Evolutionary conservation across 2,113 vertebrate genomes (phyloP), one percentile per base, ranked within the genome.

Genomic region (Ciconia boyciana): DNA sequence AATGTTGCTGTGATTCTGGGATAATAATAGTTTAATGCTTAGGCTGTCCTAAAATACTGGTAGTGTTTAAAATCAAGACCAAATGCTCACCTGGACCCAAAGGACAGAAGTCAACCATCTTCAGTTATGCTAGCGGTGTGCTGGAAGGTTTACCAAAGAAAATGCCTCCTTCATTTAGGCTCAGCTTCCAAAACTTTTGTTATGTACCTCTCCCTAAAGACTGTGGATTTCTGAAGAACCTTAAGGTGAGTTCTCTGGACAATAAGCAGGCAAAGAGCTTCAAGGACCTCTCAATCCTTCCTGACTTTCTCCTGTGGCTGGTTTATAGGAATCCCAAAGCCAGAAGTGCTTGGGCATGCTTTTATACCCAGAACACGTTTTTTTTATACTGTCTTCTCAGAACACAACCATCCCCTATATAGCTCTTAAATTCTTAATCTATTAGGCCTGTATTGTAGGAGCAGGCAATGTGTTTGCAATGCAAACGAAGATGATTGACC

Each of bases 391-490:
- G 18, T 60, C 36, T 57, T 78, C 24, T 89, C 11, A 18, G 65
- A 78, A 55, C 39, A 75, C 4, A 66, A 5, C 46, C 0, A 0
- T 70, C 7, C 13, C 14, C 11, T 25, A 1, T 7, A n/a, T 46
- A 82, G 25, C 48, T 85, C 48, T 93, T 61, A 58, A 61, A 92
- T 82, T 81, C 36, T 36, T 54, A 18, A 44, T 92, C 75, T 41
- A 25, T 6, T 20, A 75, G n/a, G 43, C 8, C 55, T 66, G 15
- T 82, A 5, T 66, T 79, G n/a, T 71, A 51, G 46, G 51, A 90
- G 17, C 29, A 87, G 65, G 46, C 46, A 81, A 51, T 39, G 58
- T 80, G 49, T 54, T 93, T 89, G 81, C 41, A 69, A 43, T 62
- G 64, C 11, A 82, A 82, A 68, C 39, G 34, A 24, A 79, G 19